These are phyloP conservation scores for Cetoscarus ocellatus DNA, from an alignment of 2,797 vertebrate genomes.

Conservation along the genomic window DNA sequence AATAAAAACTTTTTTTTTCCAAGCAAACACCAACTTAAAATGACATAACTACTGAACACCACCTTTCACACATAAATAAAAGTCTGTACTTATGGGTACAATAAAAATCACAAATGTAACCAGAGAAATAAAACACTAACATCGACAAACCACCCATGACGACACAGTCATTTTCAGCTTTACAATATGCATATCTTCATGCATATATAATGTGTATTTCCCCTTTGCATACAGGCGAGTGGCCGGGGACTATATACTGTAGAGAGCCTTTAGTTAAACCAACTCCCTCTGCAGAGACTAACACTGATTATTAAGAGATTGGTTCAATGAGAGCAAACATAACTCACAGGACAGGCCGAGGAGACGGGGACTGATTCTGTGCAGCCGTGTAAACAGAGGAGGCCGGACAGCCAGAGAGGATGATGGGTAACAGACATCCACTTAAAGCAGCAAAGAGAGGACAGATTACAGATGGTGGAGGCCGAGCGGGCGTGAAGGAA, in stretches of 20 bases:
- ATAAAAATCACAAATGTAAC: conserved; percentile 77
- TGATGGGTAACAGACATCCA: conserved; percentile 81
- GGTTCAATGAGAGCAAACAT: conserved; percentile 69
- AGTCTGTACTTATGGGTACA: conserved; percentile 66
- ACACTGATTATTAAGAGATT: conserved; percentile 77
- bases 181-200: conserved; percentile 84
- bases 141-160: conserved; percentile 67
- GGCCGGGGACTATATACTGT: conserved; percentile 65
- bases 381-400: conserved; percentile 78
- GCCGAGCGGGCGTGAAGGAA: conserved; percentile 31
- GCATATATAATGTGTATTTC: conserved; percentile 80
- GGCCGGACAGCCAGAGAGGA: conserved; percentile 70
- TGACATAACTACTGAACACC: conserved; percentile 65
- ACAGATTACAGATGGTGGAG: conserved; percentile 51
- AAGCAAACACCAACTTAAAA: conserved; percentile 64
- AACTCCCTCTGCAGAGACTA: conserved; percentile 76
- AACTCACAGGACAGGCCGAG: conserved; percentile 64
- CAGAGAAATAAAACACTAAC: conserved; percentile 64
- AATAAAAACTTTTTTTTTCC: conserved; percentile 50
- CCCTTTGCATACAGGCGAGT: conserved; percentile 77
- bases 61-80: conserved; percentile 83
- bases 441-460: conserved; percentile 72
- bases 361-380: conserved; percentile 54
- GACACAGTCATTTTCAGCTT: conserved; percentile 78
- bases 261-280: conserved; percentile 73